Evolutionary conservation across 2,888 invertebrate genomes (phyloP), one percentile per base, ranked within the genome.

Genomic region (Coelinius sp.): DNA sequence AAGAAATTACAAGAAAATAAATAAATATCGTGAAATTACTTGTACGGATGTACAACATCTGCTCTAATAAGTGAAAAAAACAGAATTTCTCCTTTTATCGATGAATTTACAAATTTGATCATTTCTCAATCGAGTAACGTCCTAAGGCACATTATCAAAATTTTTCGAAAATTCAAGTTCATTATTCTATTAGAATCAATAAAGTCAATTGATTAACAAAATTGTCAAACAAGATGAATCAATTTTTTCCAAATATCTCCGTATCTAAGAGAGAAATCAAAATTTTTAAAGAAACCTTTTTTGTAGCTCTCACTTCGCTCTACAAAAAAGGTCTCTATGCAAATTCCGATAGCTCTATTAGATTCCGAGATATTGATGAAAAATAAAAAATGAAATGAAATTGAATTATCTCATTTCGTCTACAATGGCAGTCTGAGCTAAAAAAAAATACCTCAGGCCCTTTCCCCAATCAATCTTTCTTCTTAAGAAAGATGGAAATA

Each of bases 111-210:
- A 59, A n/a, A 44, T 64, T 56, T 52, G n/a, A 52, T 38, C 31
- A 3, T 63, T 41, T 69, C 73, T 66, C 73, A 76, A 76, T 80
- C 76, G 73, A 78, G 77, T 77, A 77, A 75, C 79, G 81, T 81
- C 78, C 79, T 83, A 83, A 83, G 83, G 83, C 83, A 83, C 83
- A 83, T 81, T 80, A 80, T 80, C 74, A 76, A 80, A 77, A 79
- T 77, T 76, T 77, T 75, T 75, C 77, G 69, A 74, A 31, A 67
- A 59, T 35, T 59, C 22, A 59, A 17, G 31, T 31, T 17, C 31
- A 59, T 59, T 59, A 59, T 59, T 56, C 4, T 56, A 14, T 2
- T 12, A 59, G 31, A n/a, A 35, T 5, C n/a, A 59, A 35, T 35
- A 35, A 35, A 31, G 17, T 17, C 0, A 49, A 20, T 20, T 20